phyloP scores from a whole-genome alignment of 2,113 vertebrate species.

The Galeopterus variegatus region DNA sequence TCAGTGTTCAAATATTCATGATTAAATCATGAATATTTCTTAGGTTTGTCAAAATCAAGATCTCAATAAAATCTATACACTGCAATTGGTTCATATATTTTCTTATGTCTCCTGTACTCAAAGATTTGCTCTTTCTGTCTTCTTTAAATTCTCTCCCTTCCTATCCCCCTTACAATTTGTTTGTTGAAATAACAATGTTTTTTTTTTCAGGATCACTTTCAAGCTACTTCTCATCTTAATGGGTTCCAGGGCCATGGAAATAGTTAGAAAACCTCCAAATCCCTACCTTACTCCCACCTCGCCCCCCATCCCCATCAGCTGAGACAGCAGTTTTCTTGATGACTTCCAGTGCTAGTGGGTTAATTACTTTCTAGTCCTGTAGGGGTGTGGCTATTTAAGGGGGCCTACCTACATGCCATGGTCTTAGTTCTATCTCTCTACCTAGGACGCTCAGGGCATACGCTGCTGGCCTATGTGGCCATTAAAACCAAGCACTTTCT shows the following conservation, averaged over 20 bases:
- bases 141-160: neutral
- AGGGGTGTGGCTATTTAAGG: neutral
- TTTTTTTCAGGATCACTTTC: neutral
- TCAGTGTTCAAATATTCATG: slow-evolving; percentile 6
- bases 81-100: neutral
- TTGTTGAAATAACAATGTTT: slow-evolving; percentile 11
- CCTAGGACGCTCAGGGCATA: neutral
- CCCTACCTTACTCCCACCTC: neutral
- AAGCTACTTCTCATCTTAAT: neutral
- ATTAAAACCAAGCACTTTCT: neutral
- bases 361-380: neutral
- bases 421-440: neutral
- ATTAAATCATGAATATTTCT: slow-evolving; percentile 60
- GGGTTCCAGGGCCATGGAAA: neutral
- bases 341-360: neutral
- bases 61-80: neutral
- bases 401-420: neutral
- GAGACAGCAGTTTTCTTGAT: neutral
- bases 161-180: neutral
- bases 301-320: neutral
- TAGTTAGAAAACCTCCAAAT: neutral
- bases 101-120: neutral
- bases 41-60: slow-evolving; percentile 45
- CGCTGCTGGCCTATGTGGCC: neutral
- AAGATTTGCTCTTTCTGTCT: neutral